Evolutionary conservation across 2,888 invertebrate genomes (phyloP).

Genomic region (Coremacera marginata): DNA sequence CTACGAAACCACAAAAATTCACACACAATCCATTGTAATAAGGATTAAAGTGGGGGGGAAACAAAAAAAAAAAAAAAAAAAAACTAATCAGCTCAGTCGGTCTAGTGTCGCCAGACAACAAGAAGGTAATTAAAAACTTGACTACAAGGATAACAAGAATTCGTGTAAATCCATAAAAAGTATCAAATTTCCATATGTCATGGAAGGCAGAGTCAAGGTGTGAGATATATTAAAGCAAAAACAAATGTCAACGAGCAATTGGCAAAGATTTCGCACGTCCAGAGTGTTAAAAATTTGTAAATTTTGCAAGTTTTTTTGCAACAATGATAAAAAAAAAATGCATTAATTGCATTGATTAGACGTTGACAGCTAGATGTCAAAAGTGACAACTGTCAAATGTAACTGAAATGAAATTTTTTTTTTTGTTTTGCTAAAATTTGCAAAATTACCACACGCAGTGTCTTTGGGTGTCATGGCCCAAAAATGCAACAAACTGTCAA

Average conservation of each 20-base stretch:
- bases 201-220: background rate
- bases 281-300: background rate
- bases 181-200: background rate
- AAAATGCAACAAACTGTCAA: slow-evolving; percentile 2
- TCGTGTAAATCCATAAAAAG: background rate
- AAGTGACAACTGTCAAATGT: slow-evolving; percentile 24
- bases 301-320: background rate
- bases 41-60: background rate
- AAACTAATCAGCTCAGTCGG: background rate
- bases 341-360: slow-evolving; percentile 31
- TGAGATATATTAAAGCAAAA: background rate
- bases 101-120: background rate
- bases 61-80: background rate
- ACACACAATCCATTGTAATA: background rate
- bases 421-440: background rate
- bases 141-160: background rate
- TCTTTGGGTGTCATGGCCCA: background rate
- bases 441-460: background rate
- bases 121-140: slow-evolving; percentile 1
- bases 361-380: slow-evolving; percentile 29
- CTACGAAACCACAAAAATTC: slow-evolving; percentile 11
- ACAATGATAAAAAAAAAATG: background rate
- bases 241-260: background rate
- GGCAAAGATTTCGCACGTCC: background rate
- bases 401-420: background rate